These are phyloP conservation scores for Psylliodes chrysocephalus DNA, from an alignment of 2,888 invertebrate genomes.

Conservation along the genomic window DNA sequence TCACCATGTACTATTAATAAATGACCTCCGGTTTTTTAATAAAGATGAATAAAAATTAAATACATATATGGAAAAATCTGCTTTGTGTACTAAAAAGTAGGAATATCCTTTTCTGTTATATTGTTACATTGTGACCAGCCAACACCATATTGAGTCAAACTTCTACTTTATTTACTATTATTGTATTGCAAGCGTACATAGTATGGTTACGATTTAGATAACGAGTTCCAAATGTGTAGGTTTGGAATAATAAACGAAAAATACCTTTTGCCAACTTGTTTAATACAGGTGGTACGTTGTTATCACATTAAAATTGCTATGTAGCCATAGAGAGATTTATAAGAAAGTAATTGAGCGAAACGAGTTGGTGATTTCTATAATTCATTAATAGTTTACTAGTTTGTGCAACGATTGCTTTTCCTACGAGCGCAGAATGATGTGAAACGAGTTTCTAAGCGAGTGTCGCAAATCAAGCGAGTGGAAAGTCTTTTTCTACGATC, in stretches of 20 bases:
- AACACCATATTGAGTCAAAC: neutral
- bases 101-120: slow-evolving; percentile 2
- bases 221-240: slow-evolving; percentile 1
- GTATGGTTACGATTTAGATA: neutral
- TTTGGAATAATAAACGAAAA: neutral
- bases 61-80: neutral
- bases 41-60: neutral
- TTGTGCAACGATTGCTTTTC: too few relatives aligned
- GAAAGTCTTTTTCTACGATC: too few relatives aligned
- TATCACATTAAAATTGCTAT: neutral
- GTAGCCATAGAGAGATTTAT: too few relatives aligned
- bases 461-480: too few relatives aligned
- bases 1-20: neutral
- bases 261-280: neutral
- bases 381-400: too few relatives aligned
- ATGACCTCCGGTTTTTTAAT: neutral
- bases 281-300: neutral
- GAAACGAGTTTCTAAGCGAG: too few relatives aligned
- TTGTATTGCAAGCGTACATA: neutral
- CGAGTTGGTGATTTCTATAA: too few relatives aligned
- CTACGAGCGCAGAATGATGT: too few relatives aligned
- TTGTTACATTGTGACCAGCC: neutral
- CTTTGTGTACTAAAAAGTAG: neutral
- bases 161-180: neutral
- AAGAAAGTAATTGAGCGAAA: too few relatives aligned